Evolutionary conservation across 2,797 vertebrate species (phyloP), one percentile per base, ranked within the genome.

Genomic region (Myripristis jacobus): DNA sequence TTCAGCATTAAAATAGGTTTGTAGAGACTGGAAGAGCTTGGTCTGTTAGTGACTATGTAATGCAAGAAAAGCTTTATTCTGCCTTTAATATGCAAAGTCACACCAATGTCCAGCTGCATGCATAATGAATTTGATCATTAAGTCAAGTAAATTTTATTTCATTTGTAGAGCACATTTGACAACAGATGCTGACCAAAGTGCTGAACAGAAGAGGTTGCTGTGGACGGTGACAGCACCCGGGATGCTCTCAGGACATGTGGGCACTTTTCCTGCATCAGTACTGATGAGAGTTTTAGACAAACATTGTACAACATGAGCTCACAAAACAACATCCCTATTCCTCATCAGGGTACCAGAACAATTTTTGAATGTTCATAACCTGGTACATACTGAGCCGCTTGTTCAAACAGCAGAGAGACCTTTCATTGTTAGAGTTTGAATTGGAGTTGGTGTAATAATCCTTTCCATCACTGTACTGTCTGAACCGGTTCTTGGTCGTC

Each of bases 401-500:
- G 46, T 62, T 73, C 47, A 56, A 60, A 74, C 58, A 68, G 65
- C 70, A 78, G 55, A 70, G 79, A 81, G 61, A 77, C 74, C 73
- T 79, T 66, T 70, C 25, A 81, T 85, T 75, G 44, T 29, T 53
- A 16, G 51, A 29, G 16, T 15, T 29, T 16, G 6, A n/a, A 8
- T 5, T 53, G 76, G 67, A 81, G 62, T 41, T 41, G 53, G 55
- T 61, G 77, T 82, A 78, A 81, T 80, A 70, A 74, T 80, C 62
- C 47, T 74, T 46, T 34, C 48, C 55, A 31, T 75, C 44, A 57
- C 25, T 43, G 13, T 63, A 63, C 50, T 61, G 67, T 73, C 56
- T 76, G 63, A 80, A 68, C 74, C 70, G 63, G 65, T 75, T 83
- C 70, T 70, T 59, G 61, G 60, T 80, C 24, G 47, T 82, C 84